Conservation (phyloP, 1,140 invertebrate species). For the Rhopalosiphum padi region DNA sequence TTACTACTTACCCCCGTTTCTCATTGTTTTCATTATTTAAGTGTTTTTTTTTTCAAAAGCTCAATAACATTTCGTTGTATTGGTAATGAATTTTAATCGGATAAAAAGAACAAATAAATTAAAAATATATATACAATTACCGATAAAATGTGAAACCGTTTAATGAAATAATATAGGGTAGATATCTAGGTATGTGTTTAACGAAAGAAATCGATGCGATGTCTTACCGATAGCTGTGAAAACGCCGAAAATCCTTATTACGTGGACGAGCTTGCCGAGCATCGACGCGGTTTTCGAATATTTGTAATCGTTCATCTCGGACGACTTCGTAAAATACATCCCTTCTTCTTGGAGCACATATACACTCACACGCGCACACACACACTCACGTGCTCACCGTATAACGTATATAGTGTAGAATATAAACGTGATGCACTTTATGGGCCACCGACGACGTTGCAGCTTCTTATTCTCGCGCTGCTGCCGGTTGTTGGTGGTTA, state of each 20-base stretch:
- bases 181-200: too few species aligned
- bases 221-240: slow-evolving; percentile 57
- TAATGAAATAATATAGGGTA: neutral
- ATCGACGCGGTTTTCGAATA: slow-evolving; percentile 59
- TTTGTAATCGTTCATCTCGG: slow-evolving; percentile 58
- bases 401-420: neutral
- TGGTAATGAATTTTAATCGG: neutral
- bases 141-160: neutral
- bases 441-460: neutral
- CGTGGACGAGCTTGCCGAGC: slow-evolving; percentile 54
- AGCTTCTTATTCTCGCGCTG: neutral
- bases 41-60: neutral
- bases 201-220: neutral
- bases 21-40: neutral
- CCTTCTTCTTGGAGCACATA: neutral
- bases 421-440: too few species aligned
- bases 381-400: neutral
- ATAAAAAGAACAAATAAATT: neutral
- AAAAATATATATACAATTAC: neutral
- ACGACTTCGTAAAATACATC: neutral
- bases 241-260: slow-evolving; percentile 59
- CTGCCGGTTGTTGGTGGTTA: neutral
- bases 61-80: too few species aligned
- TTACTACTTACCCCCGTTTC: neutral
- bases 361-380: neutral